phyloP scores from a whole-genome alignment of 2,888 invertebrate species.

The Vandiemenella viatica region DNA sequence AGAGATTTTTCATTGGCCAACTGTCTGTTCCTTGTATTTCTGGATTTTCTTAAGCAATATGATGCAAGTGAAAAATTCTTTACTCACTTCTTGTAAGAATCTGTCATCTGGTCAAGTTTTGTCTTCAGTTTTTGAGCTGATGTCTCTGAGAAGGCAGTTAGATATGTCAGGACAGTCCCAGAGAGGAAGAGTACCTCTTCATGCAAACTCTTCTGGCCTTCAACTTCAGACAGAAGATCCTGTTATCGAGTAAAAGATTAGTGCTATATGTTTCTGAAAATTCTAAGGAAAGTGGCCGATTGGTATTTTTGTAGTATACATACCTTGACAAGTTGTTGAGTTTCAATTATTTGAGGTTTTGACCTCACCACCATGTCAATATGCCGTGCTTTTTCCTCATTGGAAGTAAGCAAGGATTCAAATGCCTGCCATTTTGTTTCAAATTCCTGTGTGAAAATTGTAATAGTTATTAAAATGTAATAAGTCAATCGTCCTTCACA shows the following conservation, averaged over 20 bases:
- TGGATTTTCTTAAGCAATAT: not conserved
- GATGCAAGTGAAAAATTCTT: not conserved
- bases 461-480: conserved; percentile 1
- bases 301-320: conserved; percentile 21
- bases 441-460: conserved; percentile 32
- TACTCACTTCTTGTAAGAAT: conserved; percentile 49
- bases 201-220: conserved; percentile 47
- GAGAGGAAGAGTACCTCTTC: conserved; percentile 55
- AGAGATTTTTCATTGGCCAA: too few species aligned
- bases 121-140: conserved; percentile 52
- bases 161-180: conserved; percentile 51
- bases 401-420: conserved; percentile 50
- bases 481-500: not conserved
- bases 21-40: too few species aligned
- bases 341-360: conserved; percentile 55
- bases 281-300: not conserved
- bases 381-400: conserved; percentile 60
- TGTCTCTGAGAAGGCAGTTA: conserved; percentile 50
- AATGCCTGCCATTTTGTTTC: conserved; percentile 54
- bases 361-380: conserved; percentile 61
- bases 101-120: conserved; percentile 51
- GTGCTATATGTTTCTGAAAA: not conserved
- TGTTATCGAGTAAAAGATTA: conserved; percentile 24
- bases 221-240: conserved; percentile 61
- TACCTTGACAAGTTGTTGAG: conserved; percentile 55